A percentile compares a stretch with the other conserved stretches of the same genome.
These are phyloP conservation scores for Agrypnus murinus DNA, from an alignment of 2,888 invertebrate genomes.

Conservation along the genomic window DNA sequence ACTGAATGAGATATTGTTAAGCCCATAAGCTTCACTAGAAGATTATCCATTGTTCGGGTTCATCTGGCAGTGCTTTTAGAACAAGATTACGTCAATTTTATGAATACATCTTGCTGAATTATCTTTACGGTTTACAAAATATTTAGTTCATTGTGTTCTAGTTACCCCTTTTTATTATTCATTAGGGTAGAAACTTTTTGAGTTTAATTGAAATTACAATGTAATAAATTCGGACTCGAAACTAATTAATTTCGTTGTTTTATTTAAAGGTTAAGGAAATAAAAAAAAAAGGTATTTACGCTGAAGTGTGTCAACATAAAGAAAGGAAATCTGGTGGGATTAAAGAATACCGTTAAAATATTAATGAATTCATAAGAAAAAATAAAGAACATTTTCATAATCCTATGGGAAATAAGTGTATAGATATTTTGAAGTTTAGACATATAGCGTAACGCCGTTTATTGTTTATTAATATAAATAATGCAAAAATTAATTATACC, in stretches of 20 bases:
- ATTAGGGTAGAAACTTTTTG: not conserved
- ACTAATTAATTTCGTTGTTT: not conserved
- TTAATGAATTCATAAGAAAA: constrained; percentile 11
- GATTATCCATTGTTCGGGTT: constrained; percentile 33
- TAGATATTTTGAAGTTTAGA: no score
- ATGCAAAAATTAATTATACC: no score
- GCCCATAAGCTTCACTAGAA: constrained; percentile 27
- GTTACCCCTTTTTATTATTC: not conserved
- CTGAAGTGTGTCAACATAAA: not conserved
- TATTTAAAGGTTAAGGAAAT: not conserved
- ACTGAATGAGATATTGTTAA: constrained; percentile 30
- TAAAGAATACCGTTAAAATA: constrained; percentile 1
- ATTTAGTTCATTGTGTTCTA: not conserved
- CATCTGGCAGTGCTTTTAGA: constrained; percentile 24
- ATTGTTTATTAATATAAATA: no score
- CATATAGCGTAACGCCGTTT: no score
- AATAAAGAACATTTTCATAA: not conserved
- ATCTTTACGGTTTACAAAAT: constrained; percentile 17
- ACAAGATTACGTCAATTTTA: constrained; percentile 25
- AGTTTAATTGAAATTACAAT: not conserved
- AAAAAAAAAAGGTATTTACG: constrained; percentile 1
- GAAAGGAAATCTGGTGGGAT: not conserved
- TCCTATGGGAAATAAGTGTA: no score
- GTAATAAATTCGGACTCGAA: not conserved
- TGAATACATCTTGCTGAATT: not conserved